Base-by-base conservation (phyloP, 1,140 invertebrate genomes). In the Drosophila tristis region DNA sequence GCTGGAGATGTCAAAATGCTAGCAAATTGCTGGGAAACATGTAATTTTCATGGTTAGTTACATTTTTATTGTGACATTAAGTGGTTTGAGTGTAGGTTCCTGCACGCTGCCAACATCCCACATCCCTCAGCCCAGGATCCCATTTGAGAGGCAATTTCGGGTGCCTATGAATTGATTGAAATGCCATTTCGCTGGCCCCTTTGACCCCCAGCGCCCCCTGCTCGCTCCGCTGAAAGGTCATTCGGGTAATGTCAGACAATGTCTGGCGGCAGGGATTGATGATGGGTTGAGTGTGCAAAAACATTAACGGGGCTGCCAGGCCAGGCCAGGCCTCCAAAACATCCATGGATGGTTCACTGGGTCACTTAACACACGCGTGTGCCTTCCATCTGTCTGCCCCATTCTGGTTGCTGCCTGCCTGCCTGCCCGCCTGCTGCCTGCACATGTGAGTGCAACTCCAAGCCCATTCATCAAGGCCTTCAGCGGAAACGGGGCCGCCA, bases 1-100 rank as follows among this genome's bases (percentile, higher is more conserved):
- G 43, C 71, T 80, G 85, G 50, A 57, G 43, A 74, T 80, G 85
- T 84, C 79, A 89, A 73, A 87, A 89, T 58, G 72, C 35, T 39
- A 39, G 75, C 85, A 87, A 87, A 89, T 87, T 89, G 80, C 84
- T 89, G 84, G 76, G 79, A 84, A 87, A 87, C 84, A 89, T 87
- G 84, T 87, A 82, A 87, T 87, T 87, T 87, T 87, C 84, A 87
- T 87, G 84, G 84, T 87, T 87, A 87, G 84, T 87, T 87, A 87
- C 84, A 89, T 89, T 87, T 87, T 89, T 87, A 89, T 87, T 87
- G 84, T 87, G 84, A 84, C 84, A 87, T 87, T 87, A 87, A 87
- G 84, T 87, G 84, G 79, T 89, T 63, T 49, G 63, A 66, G 74
- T 62, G 42, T 39, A 39, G 35, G 11, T 39, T 39, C 35, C 13